Base-by-base conservation (phyloP, 2,888 invertebrate genomes). In the Tromatobia lineatoria region DNA sequence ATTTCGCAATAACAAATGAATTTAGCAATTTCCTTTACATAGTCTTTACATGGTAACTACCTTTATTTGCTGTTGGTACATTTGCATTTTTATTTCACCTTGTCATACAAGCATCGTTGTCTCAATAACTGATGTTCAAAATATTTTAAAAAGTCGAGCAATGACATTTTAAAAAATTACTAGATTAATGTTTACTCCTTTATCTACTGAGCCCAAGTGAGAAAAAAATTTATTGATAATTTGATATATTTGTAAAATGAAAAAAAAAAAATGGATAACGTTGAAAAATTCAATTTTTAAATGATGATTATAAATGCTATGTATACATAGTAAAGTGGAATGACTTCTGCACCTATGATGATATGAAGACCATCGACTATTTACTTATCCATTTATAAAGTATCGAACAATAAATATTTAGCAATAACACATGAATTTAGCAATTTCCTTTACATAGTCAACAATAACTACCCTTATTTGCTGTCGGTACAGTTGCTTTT, bases 291-390 rank as follows among this genome's bases (percentile, higher is more conserved):
- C n/a, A n/a, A n/a, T n/a, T n/a, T n/a, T n/a, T n/a, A n/a, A n/a
- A n/a, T n/a, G n/a, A n/a, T n/a, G n/a, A n/a, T n/a, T n/a, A n/a
- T n/a, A n/a, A n/a, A 57, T 23, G n/a, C n/a, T n/a, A 71, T 42
- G 34, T 29, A 8, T n/a, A n/a, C n/a, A n/a, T n/a, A n/a, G n/a
- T 34, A 29, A 34, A 18, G n/a, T 61, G 20, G 18, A n/a, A 45
- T 57, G 18, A n/a, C 20, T 25, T 42, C 45, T 73, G 42, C 71
- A 57, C 42, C 57, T 45, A 73, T 18, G 42, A 25, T 13, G 45
- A 59, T 73, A 59, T 59, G 42, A 25, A 18, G 57, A 59, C 42
- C n/a, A 42, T 57, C 57, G n/a, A 18, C n/a, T 45, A 13, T 18
- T 8, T 18, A 38, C 23, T 69, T 61, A 38, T 25, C 38, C 34